Conservation (phyloP, 2,797 vertebrate species). For the Champsocephalus gunnari region DNA sequence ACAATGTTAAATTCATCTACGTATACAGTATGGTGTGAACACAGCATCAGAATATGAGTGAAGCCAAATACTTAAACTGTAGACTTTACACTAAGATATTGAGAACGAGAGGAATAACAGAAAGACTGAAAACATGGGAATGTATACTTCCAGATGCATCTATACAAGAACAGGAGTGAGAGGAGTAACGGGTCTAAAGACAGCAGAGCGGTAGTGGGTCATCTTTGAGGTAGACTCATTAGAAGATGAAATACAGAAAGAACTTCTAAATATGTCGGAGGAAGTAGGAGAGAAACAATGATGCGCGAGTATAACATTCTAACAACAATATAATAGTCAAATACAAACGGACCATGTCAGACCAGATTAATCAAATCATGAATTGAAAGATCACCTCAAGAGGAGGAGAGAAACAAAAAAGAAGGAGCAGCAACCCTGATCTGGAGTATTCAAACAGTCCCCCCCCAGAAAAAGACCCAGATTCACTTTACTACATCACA, state of each 20-base stretch:
- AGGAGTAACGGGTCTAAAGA: slow-evolving; percentile 54
- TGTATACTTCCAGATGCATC: slow-evolving; percentile 68
- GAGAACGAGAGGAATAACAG: not conserved
- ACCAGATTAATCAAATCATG: slow-evolving; percentile 17
- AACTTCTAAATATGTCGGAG: slow-evolving; percentile 16
- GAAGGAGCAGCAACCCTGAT: slow-evolving; percentile 30
- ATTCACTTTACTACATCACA: not conserved
- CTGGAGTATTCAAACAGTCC: not conserved
- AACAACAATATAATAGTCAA: not conserved
- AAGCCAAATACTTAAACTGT: slow-evolving; percentile 11
- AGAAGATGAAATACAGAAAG: slow-evolving; percentile 8
- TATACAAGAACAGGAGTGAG: slow-evolving; percentile 70
- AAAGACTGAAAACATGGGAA: slow-evolving; percentile 48
- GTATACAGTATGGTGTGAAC: too few relatives aligned
- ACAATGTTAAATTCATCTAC: too few relatives aligned
- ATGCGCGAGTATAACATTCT: not conserved
- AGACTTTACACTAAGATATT: slow-evolving; percentile 9
- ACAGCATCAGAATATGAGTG: not conserved
- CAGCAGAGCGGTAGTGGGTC: slow-evolving; percentile 44
- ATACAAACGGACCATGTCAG: not conserved
- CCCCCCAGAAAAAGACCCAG: not conserved
- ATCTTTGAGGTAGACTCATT: not conserved
- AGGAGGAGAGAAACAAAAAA: slow-evolving; percentile 14
- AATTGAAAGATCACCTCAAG: slow-evolving; percentile 28
- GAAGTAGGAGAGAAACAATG: not conserved